Percentiles rank a stretch among this genome's conserved stretches.
phyloP scores from a whole-genome alignment of 2,113 vertebrate genomes.

The Eidolon helvum region DNA sequence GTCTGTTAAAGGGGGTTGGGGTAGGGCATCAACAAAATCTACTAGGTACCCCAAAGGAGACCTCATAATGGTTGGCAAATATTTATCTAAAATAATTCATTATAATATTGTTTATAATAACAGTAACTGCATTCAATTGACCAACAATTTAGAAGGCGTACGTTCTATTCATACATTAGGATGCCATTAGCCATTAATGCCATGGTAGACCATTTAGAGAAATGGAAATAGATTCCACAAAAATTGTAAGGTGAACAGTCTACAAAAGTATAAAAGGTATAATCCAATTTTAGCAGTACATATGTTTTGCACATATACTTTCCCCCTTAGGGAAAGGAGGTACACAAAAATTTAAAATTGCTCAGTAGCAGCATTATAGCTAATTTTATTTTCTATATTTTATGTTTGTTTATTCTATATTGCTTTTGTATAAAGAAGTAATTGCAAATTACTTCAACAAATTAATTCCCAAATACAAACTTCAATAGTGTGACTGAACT shows the following conservation, averaged over 20 bases:
- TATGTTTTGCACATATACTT: background rate
- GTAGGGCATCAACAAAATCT: background rate
- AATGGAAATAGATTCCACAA: background rate
- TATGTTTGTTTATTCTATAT: background rate
- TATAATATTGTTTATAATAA: background rate
- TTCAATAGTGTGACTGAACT: background rate
- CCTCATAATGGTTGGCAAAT: background rate
- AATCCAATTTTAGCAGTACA: background rate
- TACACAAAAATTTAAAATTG: background rate
- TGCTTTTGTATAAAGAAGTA: background rate
- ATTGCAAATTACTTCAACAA: background rate
- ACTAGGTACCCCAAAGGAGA: background rate
- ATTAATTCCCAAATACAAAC: slow-evolving; percentile 23
- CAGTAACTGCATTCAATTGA: background rate
- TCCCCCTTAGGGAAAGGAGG: background rate
- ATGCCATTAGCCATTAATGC: background rate
- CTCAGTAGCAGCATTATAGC: background rate
- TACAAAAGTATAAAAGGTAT: background rate
- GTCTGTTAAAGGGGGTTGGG: background rate
- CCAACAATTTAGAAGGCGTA: background rate
- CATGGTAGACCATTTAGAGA: background rate
- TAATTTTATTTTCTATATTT: slow-evolving; percentile 22
- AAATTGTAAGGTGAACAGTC: background rate
- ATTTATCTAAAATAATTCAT: background rate
- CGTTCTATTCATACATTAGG: background rate